Evolutionary conservation across 2,888 invertebrate species (phyloP), one percentile per base, ranked within the genome.

Genomic region (Troides helena): DNA sequence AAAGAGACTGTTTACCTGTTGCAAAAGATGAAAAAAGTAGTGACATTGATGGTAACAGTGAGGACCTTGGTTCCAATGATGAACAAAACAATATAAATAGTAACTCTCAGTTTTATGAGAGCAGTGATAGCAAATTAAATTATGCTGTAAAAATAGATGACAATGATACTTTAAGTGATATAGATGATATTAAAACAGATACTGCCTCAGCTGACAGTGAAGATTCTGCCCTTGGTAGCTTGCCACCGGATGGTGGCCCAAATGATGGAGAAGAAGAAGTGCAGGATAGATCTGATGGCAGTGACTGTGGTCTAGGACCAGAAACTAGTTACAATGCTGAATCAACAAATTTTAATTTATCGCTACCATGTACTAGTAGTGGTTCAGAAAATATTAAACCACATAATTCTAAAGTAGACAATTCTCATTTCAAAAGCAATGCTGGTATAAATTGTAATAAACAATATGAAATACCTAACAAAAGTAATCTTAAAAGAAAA

Each of bases 241-340:
- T 94, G 62, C 94, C 94, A 5, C 88, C 94, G 18, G 92, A 93
- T 70, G 75, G 85, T 80, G 75, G 79, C 62, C 75, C 84, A 65
- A 88, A 84, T 72, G 94, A 94, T 71, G 84, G 89, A 73, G 94
- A 93, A 77, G 95, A 95, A 82, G 94, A 95, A 80, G 94, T 85
- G 50, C 95, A 95, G 79, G 94, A 94, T 73, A 93, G 96, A 68
- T 96, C 96, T 59, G 97, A 97, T 81, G 96, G 97, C 12, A 97
- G 97, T 67, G 97, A 97, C 86, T 97, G 97, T 0, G 97, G 97
- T 0, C 85, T 97, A 46, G 97, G 97, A 7, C 95, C 95, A 53
- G 97, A 97, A 87, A 93, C 95, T 68, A 91, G 93, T 68, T 95
- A 95, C 73, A 95, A 95, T 77, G 72, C 81, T 66, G 91, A 90